These are phyloP conservation scores for Morpho achilles DNA, from an alignment of 2,888 invertebrate species.

Conservation along the genomic window DNA sequence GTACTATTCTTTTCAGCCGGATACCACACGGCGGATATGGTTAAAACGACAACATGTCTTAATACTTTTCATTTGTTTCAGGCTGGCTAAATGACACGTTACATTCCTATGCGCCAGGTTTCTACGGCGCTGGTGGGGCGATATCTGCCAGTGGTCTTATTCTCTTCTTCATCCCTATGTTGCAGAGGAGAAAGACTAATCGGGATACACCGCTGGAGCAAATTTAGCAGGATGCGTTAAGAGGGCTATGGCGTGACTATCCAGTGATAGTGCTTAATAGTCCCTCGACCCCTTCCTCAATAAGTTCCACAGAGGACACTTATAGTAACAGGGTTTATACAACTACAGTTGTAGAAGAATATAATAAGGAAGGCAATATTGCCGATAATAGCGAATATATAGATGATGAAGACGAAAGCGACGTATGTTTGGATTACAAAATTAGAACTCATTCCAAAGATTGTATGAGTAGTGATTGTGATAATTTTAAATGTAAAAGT, in stretches of 20 bases:
- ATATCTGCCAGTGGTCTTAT: slow-evolving; percentile 93
- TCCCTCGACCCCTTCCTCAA: slow-evolving; percentile 64
- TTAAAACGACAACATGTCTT: too few relatives aligned
- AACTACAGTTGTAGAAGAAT: slow-evolving; percentile 57
- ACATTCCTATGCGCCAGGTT: slow-evolving; percentile 90
- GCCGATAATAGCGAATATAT: slow-evolving; percentile 51
- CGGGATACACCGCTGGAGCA: slow-evolving; percentile 54
- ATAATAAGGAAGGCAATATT: slow-evolving; percentile 45
- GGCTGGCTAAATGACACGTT: slow-evolving; percentile 91
- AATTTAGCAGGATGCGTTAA: slow-evolving; percentile 60
- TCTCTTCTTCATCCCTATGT: slow-evolving; percentile 88
- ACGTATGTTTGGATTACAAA: slow-evolving; percentile 42
- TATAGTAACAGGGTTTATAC: slow-evolving; percentile 71
- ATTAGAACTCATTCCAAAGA: slow-evolving; percentile 67
- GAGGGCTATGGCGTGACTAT: slow-evolving; percentile 38
- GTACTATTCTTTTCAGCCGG: too few relatives aligned
- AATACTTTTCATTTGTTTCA: slow-evolving; percentile 44
- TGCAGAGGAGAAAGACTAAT: slow-evolving; percentile 72
- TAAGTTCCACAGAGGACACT: slow-evolving; percentile 51
- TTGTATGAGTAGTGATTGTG: slow-evolving; percentile 43
- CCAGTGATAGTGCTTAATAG: slow-evolving; percentile 66
- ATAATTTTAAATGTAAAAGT: slow-evolving; percentile 39
- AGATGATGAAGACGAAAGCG: slow-evolving; percentile 52
- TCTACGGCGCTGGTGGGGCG: slow-evolving; percentile 91
- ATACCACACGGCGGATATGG: too few relatives aligned